Evolutionary conservation across 2,888 invertebrate genomes (phyloP).

Genomic region (Crematogaster levior): DNA sequence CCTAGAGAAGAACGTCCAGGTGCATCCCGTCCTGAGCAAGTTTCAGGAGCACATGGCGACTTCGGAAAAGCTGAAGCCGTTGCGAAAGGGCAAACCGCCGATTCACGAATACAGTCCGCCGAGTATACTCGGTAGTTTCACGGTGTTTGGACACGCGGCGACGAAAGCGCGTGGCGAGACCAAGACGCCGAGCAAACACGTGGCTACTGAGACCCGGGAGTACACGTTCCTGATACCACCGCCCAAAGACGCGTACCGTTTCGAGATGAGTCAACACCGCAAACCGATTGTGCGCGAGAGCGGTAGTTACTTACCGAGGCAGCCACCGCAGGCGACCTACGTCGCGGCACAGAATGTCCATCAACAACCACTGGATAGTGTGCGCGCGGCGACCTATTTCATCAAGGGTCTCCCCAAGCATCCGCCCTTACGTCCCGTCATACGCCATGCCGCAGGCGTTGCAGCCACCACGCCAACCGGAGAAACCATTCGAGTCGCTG

Average conservation of each 20-base stretch:
- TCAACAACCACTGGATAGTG: conserved; percentile 62
- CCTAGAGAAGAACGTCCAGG: conserved; percentile 73
- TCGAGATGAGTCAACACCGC: conserved; percentile 79
- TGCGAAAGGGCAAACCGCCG: conserved; percentile 73
- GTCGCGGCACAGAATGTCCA: conserved; percentile 29
- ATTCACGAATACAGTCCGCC: conserved; percentile 77
- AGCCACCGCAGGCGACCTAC: conserved; percentile 66
- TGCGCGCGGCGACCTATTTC: conserved; percentile 75
- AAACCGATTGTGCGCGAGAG: conserved; percentile 78
- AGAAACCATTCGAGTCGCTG: conserved; percentile 77
- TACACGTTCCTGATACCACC: conserved; percentile 82
- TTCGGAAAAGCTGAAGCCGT: conserved; percentile 77
- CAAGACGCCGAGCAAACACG: conserved; percentile 66
- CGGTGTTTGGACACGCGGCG: conserved; percentile 88
- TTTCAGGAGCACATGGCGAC: conserved; percentile 81
- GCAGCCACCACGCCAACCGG: conserved; percentile 71
- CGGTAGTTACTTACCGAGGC: conserved; percentile 74
- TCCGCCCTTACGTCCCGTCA: conserved; percentile 36
- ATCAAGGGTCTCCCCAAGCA: conserved; percentile 68
- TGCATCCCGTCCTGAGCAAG: conserved; percentile 81
- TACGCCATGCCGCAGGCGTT: conserved; percentile 48
- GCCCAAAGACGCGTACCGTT: conserved; percentile 80
- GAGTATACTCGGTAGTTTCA: conserved; percentile 87
- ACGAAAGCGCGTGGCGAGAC: conserved; percentile 87
- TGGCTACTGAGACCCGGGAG: conserved; percentile 79